These are phyloP conservation scores for Miltochrista miniata DNA, from an alignment of 2,888 invertebrate species.

Conservation along the genomic window DNA sequence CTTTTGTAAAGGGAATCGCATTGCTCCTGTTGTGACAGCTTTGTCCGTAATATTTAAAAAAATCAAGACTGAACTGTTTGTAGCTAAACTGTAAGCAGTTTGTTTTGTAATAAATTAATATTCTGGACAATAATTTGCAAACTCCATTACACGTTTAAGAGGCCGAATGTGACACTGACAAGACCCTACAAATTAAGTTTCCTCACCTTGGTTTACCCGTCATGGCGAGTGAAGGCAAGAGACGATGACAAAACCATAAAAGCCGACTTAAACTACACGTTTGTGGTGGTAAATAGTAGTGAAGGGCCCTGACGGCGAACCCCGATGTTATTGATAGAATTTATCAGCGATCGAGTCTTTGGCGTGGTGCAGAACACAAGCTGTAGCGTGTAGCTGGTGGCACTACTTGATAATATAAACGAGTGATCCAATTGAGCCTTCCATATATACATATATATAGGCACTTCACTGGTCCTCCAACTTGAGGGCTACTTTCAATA, in stretches of 20 bases:
- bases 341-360: constrained; percentile 73
- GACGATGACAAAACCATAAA: constrained; percentile 43
- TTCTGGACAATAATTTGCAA: neutral
- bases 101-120: too few species aligned
- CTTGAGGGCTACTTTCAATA: too few species aligned
- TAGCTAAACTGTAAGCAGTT: too few species aligned
- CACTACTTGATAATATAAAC: too few species aligned
- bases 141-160: neutral
- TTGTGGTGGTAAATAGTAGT: constrained; percentile 71
- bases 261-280: constrained; percentile 64
- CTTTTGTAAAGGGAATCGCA: too few species aligned
- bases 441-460: too few species aligned
- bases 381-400: constrained; percentile 17
- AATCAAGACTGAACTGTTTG: too few species aligned
- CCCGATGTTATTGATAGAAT: constrained; percentile 79
- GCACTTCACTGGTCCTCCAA: too few species aligned
- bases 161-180: neutral
- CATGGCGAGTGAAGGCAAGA: constrained; percentile 17
- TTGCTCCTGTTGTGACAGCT: too few species aligned
- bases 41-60: too few species aligned
- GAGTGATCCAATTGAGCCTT: too few species aligned
- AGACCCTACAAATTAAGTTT: constrained; percentile 13
- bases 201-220: constrained; percentile 23
- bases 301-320: constrained; percentile 72
- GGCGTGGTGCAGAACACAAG: constrained; percentile 24